These are phyloP conservation scores for Phaenicophaeus curvirostris DNA, from an alignment of 2,797 vertebrate genomes.

Conservation along the genomic window DNA sequence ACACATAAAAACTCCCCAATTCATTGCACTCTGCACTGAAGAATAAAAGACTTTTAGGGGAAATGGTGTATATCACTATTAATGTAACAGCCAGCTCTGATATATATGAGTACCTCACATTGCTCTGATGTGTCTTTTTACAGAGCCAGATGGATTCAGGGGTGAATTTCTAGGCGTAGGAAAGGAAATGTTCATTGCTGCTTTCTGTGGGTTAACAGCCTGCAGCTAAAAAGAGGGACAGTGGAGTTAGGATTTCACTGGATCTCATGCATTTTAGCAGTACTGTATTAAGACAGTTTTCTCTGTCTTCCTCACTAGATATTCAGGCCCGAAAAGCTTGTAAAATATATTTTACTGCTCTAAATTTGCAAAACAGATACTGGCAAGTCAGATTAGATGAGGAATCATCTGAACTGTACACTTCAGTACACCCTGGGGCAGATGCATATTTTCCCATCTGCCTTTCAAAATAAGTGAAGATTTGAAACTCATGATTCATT, in stretches of 20 bases:
- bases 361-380: not conserved
- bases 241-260: not conserved
- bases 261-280: not conserved
- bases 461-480: not conserved
- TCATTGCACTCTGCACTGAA: not conserved
- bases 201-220: not conserved
- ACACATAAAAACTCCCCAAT: not conserved
- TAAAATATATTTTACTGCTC: not conserved
- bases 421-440: not conserved
- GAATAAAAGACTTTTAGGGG: not conserved
- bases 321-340: not conserved
- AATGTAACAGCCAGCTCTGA: not conserved
- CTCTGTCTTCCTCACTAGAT: not conserved
- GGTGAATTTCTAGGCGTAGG: not conserved
- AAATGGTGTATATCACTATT: not conserved
- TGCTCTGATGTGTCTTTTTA: not conserved
- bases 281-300: not conserved
- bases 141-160: not conserved
- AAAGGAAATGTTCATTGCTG: not conserved
- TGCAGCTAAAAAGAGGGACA: not conserved
- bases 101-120: not conserved
- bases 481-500: not conserved
- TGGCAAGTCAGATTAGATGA: not conserved
- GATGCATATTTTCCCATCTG: not conserved
- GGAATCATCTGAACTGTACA: not conserved